Percentiles rank a stretch among this genome's conserved stretches.
phyloP scores from a whole-genome alignment of 2,113 vertebrate species.

The Garra rufa region DNA sequence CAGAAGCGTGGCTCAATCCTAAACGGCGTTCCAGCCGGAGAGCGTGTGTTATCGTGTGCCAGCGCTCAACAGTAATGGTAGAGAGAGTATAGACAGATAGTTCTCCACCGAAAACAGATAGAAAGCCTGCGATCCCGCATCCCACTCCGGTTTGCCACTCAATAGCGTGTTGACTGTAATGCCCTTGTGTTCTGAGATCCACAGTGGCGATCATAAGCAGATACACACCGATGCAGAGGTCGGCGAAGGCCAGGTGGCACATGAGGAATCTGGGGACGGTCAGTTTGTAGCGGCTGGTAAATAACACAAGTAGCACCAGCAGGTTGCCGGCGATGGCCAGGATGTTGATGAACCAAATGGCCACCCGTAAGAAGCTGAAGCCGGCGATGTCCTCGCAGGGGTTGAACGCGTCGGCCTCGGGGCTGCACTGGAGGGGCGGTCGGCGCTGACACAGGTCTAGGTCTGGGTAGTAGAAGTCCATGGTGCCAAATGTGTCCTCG shows the following conservation, averaged over 20 bases:
- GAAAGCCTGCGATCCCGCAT: slow-evolving; percentile 79
- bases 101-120: slow-evolving; percentile 84
- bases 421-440: slow-evolving; percentile 73
- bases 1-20: slow-evolving; percentile 72
- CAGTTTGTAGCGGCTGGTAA: slow-evolving; percentile 79
- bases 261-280: slow-evolving; percentile 85
- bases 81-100: slow-evolving; percentile 84
- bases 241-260: slow-evolving; percentile 85
- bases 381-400: slow-evolving; percentile 86
- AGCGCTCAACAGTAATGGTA: slow-evolving; percentile 82
- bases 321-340: slow-evolving; percentile 81
- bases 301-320: slow-evolving; percentile 76
- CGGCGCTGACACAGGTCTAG: slow-evolving; percentile 70
- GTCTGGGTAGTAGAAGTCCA: slow-evolving; percentile 69
- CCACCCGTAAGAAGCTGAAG: slow-evolving; percentile 79
- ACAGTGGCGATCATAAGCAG: slow-evolving; percentile 82
- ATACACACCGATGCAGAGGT: slow-evolving; percentile 86
- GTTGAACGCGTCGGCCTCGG: slow-evolving; percentile 83
- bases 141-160: slow-evolving; percentile 85
- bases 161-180: slow-evolving; percentile 85
- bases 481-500: slow-evolving; percentile 48
- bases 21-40: slow-evolving; percentile 81
- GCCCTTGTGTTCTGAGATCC: slow-evolving; percentile 78
- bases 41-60: slow-evolving; percentile 86
- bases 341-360: slow-evolving; percentile 85